Evolutionary conservation across 2,888 invertebrate genomes (phyloP).

Genomic region (Nymphalis c-album): DNA sequence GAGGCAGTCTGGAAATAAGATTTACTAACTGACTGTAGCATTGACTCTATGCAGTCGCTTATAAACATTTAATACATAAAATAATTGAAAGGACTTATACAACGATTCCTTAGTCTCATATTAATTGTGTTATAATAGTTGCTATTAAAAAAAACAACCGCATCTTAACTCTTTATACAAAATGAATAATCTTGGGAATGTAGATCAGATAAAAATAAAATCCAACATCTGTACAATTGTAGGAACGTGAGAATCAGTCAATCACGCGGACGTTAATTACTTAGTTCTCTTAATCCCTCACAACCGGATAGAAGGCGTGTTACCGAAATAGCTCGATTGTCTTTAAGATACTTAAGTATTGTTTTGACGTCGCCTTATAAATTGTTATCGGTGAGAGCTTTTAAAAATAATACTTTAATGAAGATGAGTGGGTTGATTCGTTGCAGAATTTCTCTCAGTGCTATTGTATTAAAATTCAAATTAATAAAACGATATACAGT

Average conservation of each 20-base stretch:
- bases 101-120: too few relatives aligned
- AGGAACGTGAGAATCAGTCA: conserved; percentile 57
- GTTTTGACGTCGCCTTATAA: conserved; percentile 73
- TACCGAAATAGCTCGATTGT: conserved; percentile 70
- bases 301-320: conserved; percentile 49
- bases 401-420: conserved; percentile 24
- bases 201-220: conserved; percentile 33
- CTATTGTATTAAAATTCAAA: too few relatives aligned
- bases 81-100: too few relatives aligned
- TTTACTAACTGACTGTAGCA: too few relatives aligned
- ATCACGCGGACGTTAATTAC: conserved; percentile 71
- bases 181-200: conserved; percentile 9
- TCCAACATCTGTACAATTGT: conserved; percentile 40
- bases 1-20: too few relatives aligned
- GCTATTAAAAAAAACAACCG: too few relatives aligned
- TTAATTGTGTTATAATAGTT: too few relatives aligned
- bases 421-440: not conserved
- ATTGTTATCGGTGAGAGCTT: conserved; percentile 48
- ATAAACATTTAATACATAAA: too few relatives aligned
- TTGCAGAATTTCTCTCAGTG: not conserved
- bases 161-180: too few relatives aligned
- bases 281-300: conserved; percentile 60
- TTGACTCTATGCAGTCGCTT: too few relatives aligned
- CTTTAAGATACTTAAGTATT: conserved; percentile 61
- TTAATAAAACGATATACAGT: too few relatives aligned